Evolutionary conservation across 2,888 invertebrate genomes (phyloP), one percentile per base, ranked within the genome.

Genomic region (Kuschelorhynchus macadamiae): DNA sequence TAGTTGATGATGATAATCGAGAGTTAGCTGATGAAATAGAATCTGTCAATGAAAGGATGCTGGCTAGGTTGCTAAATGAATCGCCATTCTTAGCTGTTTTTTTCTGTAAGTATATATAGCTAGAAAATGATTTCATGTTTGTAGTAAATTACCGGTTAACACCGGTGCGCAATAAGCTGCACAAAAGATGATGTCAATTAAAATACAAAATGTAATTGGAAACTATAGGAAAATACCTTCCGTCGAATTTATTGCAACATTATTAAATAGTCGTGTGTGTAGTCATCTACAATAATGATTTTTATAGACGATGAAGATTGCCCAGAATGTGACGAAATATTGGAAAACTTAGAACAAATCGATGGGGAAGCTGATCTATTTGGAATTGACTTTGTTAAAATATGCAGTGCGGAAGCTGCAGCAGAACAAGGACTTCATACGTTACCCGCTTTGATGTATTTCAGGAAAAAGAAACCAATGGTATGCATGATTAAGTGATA

Each of bases 301-400:
- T n/a, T 49, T 41, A 11, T 67, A 92, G 96, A 95, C 79, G 95
- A 95, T 78, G 93, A 94, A 76, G 93, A 96, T 78, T 97, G 97
- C 82, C 91, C 92, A 11, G 94, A 95, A 82, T 97, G 97, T 80
- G 91, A 92, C 73, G 95, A 95, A 81, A 96, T 97, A 59, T 86
- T 97, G 46, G 93, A 94, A 81, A 91, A 95, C 69, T 84, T 97
- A 39, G 97, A 97, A 84, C 92, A 95, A 81, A 97, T 98, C 74
- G 97, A 98, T 78, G 96, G 96, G 30, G 97, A 97, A 85, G 95
- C 96, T 0, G 96, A 96, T 83, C 88, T 92, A 76, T 95, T 90
- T 80, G 95, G 95, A n/a, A 96, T 96, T 74, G 96, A 96, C 82
- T 96, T 97, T 83, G 96, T 97, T 0, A 96, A 96, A 83, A 94